phyloP scores from a whole-genome alignment of 2,797 vertebrate genomes.

The Zonotrichia albicollis region DNA sequence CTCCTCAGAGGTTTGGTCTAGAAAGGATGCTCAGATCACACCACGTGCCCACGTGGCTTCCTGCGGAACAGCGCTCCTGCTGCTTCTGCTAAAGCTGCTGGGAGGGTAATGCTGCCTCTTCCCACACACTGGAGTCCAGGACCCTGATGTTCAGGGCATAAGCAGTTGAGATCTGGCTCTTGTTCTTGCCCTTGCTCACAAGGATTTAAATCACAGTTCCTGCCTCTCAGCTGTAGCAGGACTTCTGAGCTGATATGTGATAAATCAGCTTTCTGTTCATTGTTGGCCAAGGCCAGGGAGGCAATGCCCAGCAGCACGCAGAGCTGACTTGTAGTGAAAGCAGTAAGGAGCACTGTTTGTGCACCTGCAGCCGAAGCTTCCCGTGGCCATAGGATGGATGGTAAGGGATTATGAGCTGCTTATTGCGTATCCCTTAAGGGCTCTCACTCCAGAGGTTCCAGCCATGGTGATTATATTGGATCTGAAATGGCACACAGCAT shows the following conservation, averaged over 20 bases:
- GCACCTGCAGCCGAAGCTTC: neutral
- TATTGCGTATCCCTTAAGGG: neutral
- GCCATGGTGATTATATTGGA: neutral
- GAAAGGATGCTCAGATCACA: neutral
- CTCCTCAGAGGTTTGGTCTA: neutral
- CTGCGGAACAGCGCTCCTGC: neutral
- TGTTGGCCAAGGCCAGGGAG: neutral
- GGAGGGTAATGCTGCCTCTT: too few species aligned
- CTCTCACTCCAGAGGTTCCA: neutral
- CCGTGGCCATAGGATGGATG: neutral
- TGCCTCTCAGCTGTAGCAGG: neutral
- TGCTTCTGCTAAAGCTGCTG: neutral
- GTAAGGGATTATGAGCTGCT: neutral
- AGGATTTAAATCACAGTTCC: neutral
- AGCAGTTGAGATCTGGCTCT: neutral
- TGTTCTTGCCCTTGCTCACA: rapidly evolving
- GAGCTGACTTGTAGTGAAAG: neutral
- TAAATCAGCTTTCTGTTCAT: neutral
- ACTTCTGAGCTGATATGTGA: neutral
- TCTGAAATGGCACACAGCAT: neutral
- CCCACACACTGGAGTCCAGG: too few species aligned
- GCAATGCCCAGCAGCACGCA: neutral
- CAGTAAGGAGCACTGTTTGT: neutral
- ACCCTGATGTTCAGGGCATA: neutral
- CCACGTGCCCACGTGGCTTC: neutral